Conservation (phyloP, 2,113 vertebrate genomes). For the Myiagra hebetior region DNA sequence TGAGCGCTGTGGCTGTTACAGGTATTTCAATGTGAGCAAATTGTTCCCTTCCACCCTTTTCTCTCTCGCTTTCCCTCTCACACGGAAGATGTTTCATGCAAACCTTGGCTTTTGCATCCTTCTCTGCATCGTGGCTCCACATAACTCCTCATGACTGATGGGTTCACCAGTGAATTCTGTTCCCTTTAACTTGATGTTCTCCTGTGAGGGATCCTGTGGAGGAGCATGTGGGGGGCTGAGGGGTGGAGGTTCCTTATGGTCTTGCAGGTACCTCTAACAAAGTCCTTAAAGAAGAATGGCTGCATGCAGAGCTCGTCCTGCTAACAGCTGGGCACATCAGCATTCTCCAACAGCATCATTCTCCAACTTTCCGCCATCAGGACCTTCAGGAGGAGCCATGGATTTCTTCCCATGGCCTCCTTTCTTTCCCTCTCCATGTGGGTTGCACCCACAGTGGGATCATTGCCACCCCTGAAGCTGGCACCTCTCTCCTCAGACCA, state of each 20-base stretch:
- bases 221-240: background rate
- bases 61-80: background rate
- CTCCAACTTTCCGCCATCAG: background rate
- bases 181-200: background rate
- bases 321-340: conserved; percentile 7
- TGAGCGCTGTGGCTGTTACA: conserved; percentile 90
- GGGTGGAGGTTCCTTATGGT: background rate
- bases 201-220: background rate
- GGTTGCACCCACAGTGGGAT: background rate
- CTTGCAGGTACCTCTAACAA: conserved; percentile 20
- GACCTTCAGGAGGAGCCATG: background rate
- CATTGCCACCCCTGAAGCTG: background rate
- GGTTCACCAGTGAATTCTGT: background rate
- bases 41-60: background rate
- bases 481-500: background rate
- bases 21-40: conserved; percentile 78
- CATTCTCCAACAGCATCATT: background rate
- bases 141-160: background rate
- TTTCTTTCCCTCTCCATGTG: background rate
- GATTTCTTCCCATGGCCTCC: background rate
- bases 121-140: conserved; percentile 29
- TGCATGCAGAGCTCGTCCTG: background rate
- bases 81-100: background rate
- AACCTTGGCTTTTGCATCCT: conserved; percentile 56
- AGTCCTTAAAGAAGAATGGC: background rate